These are phyloP conservation scores for Microctonus hyperodae DNA, from an alignment of 2,888 invertebrate species.

Conservation along the genomic window DNA sequence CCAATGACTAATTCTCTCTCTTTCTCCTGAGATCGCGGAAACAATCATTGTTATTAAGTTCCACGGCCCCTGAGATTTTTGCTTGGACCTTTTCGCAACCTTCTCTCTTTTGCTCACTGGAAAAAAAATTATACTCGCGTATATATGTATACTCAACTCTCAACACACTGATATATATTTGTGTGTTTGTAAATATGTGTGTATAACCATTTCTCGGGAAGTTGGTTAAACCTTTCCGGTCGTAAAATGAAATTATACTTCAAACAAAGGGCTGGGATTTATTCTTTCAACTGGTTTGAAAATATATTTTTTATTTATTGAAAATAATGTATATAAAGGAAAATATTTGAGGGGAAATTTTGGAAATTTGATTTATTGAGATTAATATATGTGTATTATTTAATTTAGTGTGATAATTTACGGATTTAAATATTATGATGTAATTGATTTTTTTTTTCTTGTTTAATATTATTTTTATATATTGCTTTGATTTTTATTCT, in stretches of 20 bases:
- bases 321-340: background rate
- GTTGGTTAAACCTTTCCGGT: constrained; percentile 36
- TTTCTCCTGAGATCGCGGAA: constrained; percentile 49
- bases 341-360: background rate
- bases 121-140: background rate
- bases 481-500: too few species aligned
- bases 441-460: too few species aligned
- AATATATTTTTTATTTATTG: constrained; percentile 13
- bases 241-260: constrained; percentile 32
- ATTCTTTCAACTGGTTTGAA: constrained; percentile 16
- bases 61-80: constrained; percentile 39
- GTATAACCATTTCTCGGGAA: constrained; percentile 26
- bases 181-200: too few species aligned
- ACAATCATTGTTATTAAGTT: constrained; percentile 57
- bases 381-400: too few species aligned
- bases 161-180: constrained; percentile 14
- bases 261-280: constrained; percentile 30
- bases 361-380: too few species aligned
- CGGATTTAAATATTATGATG: too few species aligned
- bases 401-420: too few species aligned
- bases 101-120: constrained; percentile 21
- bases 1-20: constrained; percentile 3
- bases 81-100: constrained; percentile 11
- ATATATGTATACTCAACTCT: constrained; percentile 15
- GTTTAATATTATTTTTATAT: too few species aligned